phyloP scores from a whole-genome alignment of 2,797 vertebrate genomes.

The Clarias laeviceps region DNA sequence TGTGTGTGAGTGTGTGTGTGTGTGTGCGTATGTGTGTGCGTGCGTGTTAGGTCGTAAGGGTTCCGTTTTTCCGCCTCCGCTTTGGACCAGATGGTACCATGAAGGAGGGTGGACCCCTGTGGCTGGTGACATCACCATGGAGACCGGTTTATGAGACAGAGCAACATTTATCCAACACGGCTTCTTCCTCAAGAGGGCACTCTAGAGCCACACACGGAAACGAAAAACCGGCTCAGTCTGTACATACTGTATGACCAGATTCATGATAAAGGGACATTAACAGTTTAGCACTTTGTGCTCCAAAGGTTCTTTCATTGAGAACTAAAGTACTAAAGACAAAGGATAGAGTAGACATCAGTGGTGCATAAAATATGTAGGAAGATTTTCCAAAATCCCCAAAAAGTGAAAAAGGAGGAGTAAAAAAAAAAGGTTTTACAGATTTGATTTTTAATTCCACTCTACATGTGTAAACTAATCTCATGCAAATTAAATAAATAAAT shows the following conservation, averaged over 20 bases:
- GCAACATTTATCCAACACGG: neutral
- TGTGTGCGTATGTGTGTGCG: slow-evolving; percentile 35
- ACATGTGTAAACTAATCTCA: neutral
- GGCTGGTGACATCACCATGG: slow-evolving; percentile 35
- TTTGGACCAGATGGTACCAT: slow-evolving; percentile 50
- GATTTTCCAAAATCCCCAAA: neutral
- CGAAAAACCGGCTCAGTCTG: neutral
- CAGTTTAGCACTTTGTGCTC: neutral
- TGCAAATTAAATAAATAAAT: neutral
- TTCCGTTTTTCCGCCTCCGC: slow-evolving; percentile 39
- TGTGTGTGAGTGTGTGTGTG: neutral
- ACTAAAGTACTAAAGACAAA: too few relatives aligned
- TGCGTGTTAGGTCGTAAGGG: slow-evolving; percentile 26
- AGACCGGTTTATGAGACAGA: slow-evolving; percentile 29
- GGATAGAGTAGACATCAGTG: too few relatives aligned
- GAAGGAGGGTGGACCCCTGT: slow-evolving; percentile 32
- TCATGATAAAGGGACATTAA: neutral
- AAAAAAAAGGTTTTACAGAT: neutral
- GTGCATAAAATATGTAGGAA: too few relatives aligned
- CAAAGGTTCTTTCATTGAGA: too few relatives aligned
- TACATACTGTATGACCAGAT: neutral
- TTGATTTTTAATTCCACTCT: neutral
- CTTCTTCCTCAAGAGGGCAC: slow-evolving; percentile 22
- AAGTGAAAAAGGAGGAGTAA: neutral
- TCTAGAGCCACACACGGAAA: neutral